Conservation (phyloP, 2,888 invertebrate species). For the Pteria penguin region DNA sequence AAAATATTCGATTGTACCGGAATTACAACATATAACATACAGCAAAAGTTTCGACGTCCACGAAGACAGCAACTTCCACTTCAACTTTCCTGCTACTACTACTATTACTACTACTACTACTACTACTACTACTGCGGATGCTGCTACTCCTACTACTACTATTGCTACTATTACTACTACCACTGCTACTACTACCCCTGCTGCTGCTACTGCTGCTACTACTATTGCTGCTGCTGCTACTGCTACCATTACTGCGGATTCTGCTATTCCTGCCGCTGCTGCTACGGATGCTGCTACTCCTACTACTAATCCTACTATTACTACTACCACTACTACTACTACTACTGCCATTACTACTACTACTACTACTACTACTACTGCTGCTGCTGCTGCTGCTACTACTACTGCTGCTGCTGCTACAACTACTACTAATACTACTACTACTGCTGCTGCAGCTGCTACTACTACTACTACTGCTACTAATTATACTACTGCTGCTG, state of each 20-base stretch:
- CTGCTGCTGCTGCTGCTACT: background rate
- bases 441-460: no score
- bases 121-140: conserved; percentile 12
- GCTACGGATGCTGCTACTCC: conserved; percentile 4
- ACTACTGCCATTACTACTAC: conserved; percentile 17
- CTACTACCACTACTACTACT: conserved; percentile 8
- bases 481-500: conserved; percentile 22
- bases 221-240: conserved; percentile 3
- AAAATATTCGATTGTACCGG: no score
- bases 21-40: no score
- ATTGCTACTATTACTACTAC: conserved; percentile 16
- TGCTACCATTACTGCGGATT: conserved; percentile 81
- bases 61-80: no score
- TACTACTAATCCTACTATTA: no score
- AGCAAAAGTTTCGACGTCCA: no score
- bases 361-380: conserved; percentile 25
- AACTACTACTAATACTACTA: background rate
- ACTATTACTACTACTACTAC: conserved; percentile 18
- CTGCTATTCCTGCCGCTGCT: conserved; percentile 80
- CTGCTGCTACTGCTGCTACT: conserved; percentile 20
- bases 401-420: background rate
- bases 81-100: no score
- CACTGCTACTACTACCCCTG: conserved; percentile 15
- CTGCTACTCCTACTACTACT: conserved; percentile 17
- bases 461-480: no score